A percentile compares a stretch with the other conserved stretches of the same genome.
Conservation (phyloP, 2,797 vertebrate species). For the Alauda arvensis region DNA sequence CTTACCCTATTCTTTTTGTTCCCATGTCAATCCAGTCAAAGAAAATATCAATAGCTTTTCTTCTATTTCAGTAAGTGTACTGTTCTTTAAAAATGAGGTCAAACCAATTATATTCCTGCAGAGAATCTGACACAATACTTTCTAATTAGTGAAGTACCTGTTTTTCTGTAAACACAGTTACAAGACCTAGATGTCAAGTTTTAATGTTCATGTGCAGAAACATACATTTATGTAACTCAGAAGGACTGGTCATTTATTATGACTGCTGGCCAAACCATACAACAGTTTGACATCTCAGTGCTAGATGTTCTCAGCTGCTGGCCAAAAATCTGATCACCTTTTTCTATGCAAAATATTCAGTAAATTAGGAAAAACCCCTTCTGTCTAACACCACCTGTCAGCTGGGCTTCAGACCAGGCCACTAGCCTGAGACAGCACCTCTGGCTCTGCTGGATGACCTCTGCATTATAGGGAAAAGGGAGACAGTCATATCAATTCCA, state of each 20-base stretch:
- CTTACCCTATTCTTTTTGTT: neutral
- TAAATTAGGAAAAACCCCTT: neutral
- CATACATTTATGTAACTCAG: neutral
- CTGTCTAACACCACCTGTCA: conserved; percentile 2
- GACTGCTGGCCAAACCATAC: neutral
- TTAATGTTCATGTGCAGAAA: neutral
- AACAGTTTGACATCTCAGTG: neutral
- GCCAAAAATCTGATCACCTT: neutral
- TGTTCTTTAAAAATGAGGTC: neutral
- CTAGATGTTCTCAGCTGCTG: neutral
- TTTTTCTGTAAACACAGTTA: neutral
- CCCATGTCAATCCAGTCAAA: neutral
- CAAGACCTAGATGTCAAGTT: neutral
- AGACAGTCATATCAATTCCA: neutral
- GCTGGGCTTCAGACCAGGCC: conserved; percentile 5
- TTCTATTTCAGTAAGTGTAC: neutral
- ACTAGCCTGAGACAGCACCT: neutral
- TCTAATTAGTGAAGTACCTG: neutral
- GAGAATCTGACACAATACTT: neutral
- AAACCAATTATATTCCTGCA: neutral
- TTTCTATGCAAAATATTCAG: neutral
- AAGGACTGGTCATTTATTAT: neutral
- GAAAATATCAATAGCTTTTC: neutral
- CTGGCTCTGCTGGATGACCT: neutral
- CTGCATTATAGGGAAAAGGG: neutral